phyloP scores from a whole-genome alignment of 2,888 invertebrate genomes.

The Ramazzottius varieornatus region DNA sequence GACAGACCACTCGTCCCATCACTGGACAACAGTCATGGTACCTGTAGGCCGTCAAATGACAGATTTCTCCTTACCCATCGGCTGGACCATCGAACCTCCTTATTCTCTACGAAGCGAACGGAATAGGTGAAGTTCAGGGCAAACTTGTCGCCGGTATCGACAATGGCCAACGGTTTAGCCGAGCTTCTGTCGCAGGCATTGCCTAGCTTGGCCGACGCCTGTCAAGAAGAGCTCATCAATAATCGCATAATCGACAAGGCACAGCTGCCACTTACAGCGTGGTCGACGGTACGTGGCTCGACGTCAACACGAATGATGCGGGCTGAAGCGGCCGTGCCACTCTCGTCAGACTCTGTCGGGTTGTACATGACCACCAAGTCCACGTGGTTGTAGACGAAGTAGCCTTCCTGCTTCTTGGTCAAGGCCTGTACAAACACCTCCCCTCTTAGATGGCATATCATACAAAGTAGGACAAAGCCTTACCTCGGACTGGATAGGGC shows the following conservation, averaged over 20 bases:
- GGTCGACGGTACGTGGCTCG: slow-evolving; percentile 23
- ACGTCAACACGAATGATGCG: slow-evolving; percentile 40
- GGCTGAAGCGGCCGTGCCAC: slow-evolving; percentile 36
- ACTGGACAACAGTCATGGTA: background rate
- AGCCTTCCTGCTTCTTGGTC: slow-evolving; percentile 18
- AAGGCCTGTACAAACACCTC: background rate
- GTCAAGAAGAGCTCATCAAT: background rate
- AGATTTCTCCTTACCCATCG: background rate
- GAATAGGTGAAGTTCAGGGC: slow-evolving; percentile 61
- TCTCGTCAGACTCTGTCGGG: background rate
- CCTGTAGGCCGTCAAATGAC: no score
- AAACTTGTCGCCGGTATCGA: slow-evolving; percentile 11
- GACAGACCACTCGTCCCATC: background rate
- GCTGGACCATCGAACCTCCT: background rate
- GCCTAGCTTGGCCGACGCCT: background rate
- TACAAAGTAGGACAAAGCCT: background rate
- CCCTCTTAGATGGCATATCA: background rate
- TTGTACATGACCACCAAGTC: slow-evolving; percentile 33
- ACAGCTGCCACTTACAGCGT: background rate
- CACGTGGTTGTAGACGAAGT: slow-evolving; percentile 87
- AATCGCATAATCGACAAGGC: background rate
- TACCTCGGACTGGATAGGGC: slow-evolving; percentile 15
- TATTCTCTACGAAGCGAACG: slow-evolving; percentile 38
- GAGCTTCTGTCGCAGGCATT: background rate
- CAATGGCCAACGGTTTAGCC: background rate